Base-by-base conservation (phyloP, 2,888 invertebrate genomes). In the Papilio elwesi region DNA sequence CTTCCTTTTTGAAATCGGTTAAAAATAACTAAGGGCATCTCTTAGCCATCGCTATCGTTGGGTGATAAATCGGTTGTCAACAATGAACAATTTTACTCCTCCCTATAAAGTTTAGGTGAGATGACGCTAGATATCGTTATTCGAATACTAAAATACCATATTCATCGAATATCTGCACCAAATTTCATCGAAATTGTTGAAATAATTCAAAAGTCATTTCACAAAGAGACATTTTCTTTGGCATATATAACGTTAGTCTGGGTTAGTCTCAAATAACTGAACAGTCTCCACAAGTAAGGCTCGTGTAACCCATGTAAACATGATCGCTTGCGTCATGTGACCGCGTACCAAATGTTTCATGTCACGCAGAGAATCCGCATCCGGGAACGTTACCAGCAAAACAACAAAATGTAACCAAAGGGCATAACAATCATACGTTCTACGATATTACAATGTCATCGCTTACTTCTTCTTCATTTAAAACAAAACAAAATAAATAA, bases 291-390 rank as follows among this genome's bases (percentile, higher is more conserved):
- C 59, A 59, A 38, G 57, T 55, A 57, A 13, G 15, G 12, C 57
- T 36, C 57, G 36, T 59, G 59, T 59, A 8, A n/a, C 9, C 38
- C 38, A n/a, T 59, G 59, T 59, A n/a, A 59, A 59, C 38, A 59
- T n/a, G 55, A 12, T 57, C 43, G 6, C 43, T 13, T 57, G 36
- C 59, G 59, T 59, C 59, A 59, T 57, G 8, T n/a, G 59, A n/a
- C 26, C 26, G 26, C 53, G 16, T 36, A 52, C 8, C 9, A 11
- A 16, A 59, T n/a, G 59, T 38, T n/a, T n/a, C 59, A n/a, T 59
- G 8, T 38, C 38, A 43, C 43, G 51, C n/a, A 59, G 13, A 57
- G 53, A 55, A 11, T 57, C 11, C 38, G 9, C n/a, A 38, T 59
- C 38, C 59, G 59, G 59, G 59, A n/a, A n/a, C 12, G 38, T 43